Base-by-base conservation (phyloP, 2,113 vertebrate genomes). In the Heteronetta atricapilla region DNA sequence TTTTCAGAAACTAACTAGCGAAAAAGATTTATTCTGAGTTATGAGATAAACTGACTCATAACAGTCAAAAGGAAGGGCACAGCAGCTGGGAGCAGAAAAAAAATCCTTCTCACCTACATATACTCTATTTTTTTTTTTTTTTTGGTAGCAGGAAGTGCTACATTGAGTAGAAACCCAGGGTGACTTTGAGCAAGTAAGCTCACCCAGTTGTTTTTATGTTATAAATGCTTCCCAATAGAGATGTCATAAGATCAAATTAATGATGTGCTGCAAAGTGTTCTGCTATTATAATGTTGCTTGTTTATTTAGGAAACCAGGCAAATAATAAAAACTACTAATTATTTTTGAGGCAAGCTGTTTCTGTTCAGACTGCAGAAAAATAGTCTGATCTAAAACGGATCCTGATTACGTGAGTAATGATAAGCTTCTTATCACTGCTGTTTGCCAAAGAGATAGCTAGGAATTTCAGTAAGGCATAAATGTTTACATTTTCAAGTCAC, bases 261-360 rank as follows among this genome's bases (percentile, higher is more conserved):
- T n/a, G n/a, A 46, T 13, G 7, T 23, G 29, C 18, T 85, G 33
- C 63, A 62, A 38, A 72, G 42, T 25, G 14, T 82, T 79, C 48
- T 10, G 8, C 48, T 76, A 1, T 23, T 90, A 82, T 3, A 88
- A 36, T 19, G 72, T 0, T 56, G 23, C 26, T 31, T 22, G 7
- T n/a, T 4, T 28, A 50, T 31, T 50, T 66, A 36, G 29, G 86
- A 38, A 72, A 67, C 15, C 34, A 62, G 52, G 33, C 15, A 90
- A 73, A 10, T 69, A 20, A 2, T 44, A 52, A 26, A 13, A 25
- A 52, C 23, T 78, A 38, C 2, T 25, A 21, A 46, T 68, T 72
- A 68, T 40, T 85, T 82, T 72, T 85, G 18, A 91, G 63, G n/a
- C 40, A 82, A 74, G 36, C 26, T 40, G 6, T 62, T 95, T 68